These are phyloP conservation scores for Spilosoma lubricipeda DNA, from an alignment of 2,888 invertebrate species.

Conservation along the genomic window DNA sequence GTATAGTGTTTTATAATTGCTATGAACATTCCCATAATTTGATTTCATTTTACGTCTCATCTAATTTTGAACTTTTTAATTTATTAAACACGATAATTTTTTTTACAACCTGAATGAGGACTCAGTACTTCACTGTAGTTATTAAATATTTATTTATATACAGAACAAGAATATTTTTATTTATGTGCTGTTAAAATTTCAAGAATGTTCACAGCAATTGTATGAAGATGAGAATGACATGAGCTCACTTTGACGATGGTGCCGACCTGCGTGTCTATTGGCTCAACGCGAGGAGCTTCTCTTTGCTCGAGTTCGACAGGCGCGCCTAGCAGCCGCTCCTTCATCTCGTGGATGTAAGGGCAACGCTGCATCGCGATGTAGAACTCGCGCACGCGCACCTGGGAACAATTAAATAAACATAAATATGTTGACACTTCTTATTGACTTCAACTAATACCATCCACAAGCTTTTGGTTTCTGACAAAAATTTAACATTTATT, in stretches of 20 bases:
- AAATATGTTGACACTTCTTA: neutral
- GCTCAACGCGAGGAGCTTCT: slow-evolving; percentile 63
- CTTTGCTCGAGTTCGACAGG: slow-evolving; percentile 80
- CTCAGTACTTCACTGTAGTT: neutral
- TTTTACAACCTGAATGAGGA: slow-evolving; percentile 1
- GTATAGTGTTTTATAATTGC: slow-evolving; percentile 44
- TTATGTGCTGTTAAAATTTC: neutral
- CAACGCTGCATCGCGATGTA: slow-evolving; percentile 93
- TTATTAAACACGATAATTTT: slow-evolving; percentile 8
- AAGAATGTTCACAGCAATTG: slow-evolving; percentile 49
- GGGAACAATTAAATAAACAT: slow-evolving; percentile 20
- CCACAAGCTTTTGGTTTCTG: no score
- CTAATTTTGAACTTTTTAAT: neutral
- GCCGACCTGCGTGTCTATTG: slow-evolving; percentile 88
- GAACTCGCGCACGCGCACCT: slow-evolving; percentile 85
- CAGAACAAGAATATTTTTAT: neutral
- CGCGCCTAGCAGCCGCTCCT: slow-evolving; percentile 94
- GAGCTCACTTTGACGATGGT: slow-evolving; percentile 94
- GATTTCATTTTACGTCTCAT: neutral
- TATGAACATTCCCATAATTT: slow-evolving; percentile 33
- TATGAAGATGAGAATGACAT: slow-evolving; percentile 61
- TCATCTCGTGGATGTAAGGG: slow-evolving; percentile 97
- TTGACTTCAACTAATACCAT: neutral
- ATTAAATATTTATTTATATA: neutral
- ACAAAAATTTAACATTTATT: no score